Evolutionary conservation across 92 coral and sea anemone genomes (phyloP).

Genomic region (Parazoanthus atlanticus): DNA sequence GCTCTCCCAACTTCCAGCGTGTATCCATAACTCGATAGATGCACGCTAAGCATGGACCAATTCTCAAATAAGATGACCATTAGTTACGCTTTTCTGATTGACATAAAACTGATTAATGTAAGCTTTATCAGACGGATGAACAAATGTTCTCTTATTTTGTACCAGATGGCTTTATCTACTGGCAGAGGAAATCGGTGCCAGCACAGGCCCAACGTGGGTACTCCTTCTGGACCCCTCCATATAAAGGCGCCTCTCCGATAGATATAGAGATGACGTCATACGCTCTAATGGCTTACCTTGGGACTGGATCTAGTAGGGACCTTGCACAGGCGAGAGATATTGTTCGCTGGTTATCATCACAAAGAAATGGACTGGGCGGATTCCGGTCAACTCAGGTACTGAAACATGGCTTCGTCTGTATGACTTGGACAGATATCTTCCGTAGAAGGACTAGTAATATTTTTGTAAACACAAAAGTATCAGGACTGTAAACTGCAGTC

Average conservation of each 20-base stretch:
- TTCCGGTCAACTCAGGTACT: constrained; percentile 52
- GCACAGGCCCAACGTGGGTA: background rate
- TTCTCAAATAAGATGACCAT: no score
- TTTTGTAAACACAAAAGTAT: no score
- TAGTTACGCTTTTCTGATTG: no score
- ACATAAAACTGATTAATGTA: no score
- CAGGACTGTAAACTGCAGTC: no score
- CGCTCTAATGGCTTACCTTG: constrained; percentile 43
- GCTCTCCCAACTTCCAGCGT: no score
- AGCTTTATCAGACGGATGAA: no score
- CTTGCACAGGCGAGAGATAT: constrained; percentile 4
- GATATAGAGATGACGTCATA: constrained; percentile 53
- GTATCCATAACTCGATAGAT: no score
- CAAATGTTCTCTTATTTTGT: no score
- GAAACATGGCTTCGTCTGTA: background rate
- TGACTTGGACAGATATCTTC: no score
- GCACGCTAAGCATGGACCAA: no score
- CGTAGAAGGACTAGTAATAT: no score
- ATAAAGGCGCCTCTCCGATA: constrained; percentile 8
- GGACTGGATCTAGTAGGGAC: background rate
- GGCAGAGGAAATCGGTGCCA: constrained; percentile 58
- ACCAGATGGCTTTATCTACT: constrained; percentile 68
- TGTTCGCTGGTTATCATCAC: constrained; percentile 44
- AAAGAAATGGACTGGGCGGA: constrained; percentile 47
- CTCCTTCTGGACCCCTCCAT: constrained; percentile 15